Conservation (phyloP, 1,140 invertebrate species). For the Thaumatotibia leucotreta region DNA sequence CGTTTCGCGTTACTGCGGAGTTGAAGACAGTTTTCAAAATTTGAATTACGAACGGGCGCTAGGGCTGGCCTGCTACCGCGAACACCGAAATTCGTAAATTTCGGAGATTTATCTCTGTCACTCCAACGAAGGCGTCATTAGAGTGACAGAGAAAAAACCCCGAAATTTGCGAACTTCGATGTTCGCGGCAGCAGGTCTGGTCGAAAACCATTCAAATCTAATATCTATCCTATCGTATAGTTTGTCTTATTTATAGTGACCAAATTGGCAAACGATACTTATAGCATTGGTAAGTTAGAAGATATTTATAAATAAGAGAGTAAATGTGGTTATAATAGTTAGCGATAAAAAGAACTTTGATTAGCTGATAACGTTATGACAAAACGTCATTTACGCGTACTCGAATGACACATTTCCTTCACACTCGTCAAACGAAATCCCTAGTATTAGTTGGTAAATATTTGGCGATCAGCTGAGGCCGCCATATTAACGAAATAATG, state of each 20-base stretch:
- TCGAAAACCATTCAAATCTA: too few species aligned
- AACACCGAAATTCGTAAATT: too few species aligned
- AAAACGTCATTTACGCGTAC: neutral
- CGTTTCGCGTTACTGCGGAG: neutral
- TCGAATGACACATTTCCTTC: conserved; percentile 11
- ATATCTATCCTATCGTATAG: neutral
- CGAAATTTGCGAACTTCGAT: too few species aligned
- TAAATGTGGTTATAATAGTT: too few species aligned
- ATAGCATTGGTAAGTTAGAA: too few species aligned
- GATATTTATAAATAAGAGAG: too few species aligned
- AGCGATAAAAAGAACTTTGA: neutral
- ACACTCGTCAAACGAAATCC: neutral
- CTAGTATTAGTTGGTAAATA: conserved; percentile 3
- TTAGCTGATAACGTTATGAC: conserved; percentile 5
- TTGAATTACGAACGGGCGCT: neutral
- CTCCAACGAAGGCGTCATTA: too few species aligned
- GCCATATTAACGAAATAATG: conserved; percentile 11
- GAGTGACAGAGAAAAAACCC: too few species aligned
- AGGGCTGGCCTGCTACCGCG: too few species aligned
- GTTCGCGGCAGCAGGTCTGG: too few species aligned
- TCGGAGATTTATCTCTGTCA: too few species aligned
- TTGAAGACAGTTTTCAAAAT: neutral
- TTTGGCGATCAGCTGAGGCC: conserved; percentile 9
- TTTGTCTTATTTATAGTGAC: neutral
- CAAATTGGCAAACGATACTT: too few species aligned